Evolutionary conservation across 1,140 invertebrate species (phyloP), one percentile per base, ranked within the genome.

Genomic region (Drosophila bifasciata): DNA sequence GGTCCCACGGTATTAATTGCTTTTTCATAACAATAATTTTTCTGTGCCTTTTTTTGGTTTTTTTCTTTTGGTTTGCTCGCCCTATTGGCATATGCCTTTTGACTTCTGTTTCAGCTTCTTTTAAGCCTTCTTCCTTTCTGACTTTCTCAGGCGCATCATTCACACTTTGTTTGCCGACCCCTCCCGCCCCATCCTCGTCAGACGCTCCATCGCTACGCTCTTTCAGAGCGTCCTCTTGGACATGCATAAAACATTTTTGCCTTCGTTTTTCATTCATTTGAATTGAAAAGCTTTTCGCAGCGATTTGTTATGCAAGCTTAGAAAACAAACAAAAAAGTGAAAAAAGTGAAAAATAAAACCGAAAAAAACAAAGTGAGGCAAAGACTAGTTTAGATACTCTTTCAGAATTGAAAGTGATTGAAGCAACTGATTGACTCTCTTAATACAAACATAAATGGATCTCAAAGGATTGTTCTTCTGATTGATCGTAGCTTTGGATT

Each of bases 251-350:
- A 86, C 77, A 85, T 86, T 85, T 85, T 50, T 61, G 28, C 46
- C 75, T 68, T 68, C 64, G 62, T 69, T 77, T 84, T 79, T 79
- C 67, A 85, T 80, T 86, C 81, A 85, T 80, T 85, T 85, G 81
- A 80, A 86, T 86, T 85, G 81, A 85, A 85, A 85, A 85, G 81
- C 81, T 85, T 86, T 80, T 86, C 73, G 77, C 77, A 77, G 73
- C 81, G 77, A 85, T 85, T 85, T 85, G 81, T 86, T 85, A 81
- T 85, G 81, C 81, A 85, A 86, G 81, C 83, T 85, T 85, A 85
- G 80, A 85, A 85, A 85, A 80, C 80, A 66, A 43, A 55, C 32
- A 76, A 84, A 81, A n/a, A n/a, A n/a, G n/a, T n/a, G n/a, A n/a
- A n/a, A n/a, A n/a, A 78, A 62, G 45, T 50, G 21, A n/a, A 62